These are phyloP conservation scores for Caenorhabditis zanzibari DNA, from an alignment of 2,888 invertebrate species.

Conservation along the genomic window DNA sequence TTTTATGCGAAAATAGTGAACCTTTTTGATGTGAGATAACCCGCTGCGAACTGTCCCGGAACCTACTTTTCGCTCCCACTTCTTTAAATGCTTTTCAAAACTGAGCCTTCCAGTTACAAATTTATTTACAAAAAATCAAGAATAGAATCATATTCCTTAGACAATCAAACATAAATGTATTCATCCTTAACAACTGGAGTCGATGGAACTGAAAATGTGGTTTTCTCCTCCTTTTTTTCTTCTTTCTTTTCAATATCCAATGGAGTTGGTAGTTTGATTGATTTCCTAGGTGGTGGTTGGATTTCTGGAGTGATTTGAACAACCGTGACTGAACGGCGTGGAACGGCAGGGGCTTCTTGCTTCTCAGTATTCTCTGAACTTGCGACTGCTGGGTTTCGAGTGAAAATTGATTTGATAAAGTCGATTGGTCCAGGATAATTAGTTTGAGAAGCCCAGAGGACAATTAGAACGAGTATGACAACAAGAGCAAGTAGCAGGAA, in stretches of 20 bases:
- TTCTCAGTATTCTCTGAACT: neutral
- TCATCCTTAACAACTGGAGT: constrained; percentile 3
- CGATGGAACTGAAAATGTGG: neutral
- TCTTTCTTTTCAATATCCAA: neutral
- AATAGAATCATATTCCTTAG: neutral
- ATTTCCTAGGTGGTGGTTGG: neutral
- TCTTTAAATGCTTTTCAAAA: too few species aligned
- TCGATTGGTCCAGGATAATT: neutral
- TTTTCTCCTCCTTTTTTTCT: neutral
- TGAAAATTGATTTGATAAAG: neutral
- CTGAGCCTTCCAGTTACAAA: too few species aligned
- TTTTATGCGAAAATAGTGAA: too few species aligned
- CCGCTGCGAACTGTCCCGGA: too few species aligned
- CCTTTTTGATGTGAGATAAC: too few species aligned
- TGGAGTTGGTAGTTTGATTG: neutral
- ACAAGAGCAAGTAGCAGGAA: neutral
- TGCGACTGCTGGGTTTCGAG: neutral
- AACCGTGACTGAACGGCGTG: neutral
- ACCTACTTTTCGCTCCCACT: too few species aligned
- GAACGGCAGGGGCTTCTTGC: neutral
- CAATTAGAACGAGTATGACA: neutral
- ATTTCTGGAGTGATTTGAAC: neutral
- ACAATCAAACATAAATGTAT: constrained; percentile 6
- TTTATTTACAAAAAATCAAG: neutral
- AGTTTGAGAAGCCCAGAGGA: neutral